Conservation (phyloP, 2,797 vertebrate species). For the Kryptolebias ocellatus region DNA sequence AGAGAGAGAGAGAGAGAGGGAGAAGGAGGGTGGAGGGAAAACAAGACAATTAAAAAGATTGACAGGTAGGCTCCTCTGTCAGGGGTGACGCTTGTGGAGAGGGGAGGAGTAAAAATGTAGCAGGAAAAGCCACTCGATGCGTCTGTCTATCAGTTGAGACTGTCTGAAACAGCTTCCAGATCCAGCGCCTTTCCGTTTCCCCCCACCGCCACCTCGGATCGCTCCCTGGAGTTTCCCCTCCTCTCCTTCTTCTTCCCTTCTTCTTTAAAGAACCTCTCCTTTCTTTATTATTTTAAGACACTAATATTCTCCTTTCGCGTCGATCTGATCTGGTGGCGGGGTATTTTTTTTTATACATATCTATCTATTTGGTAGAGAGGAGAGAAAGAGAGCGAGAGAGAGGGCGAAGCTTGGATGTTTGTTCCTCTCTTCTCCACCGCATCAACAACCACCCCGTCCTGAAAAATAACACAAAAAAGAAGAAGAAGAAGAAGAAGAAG, state of each 20-base stretch:
- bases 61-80: slow-evolving; percentile 98
- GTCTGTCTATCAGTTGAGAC: slow-evolving; percentile 99
- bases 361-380: too few relatives aligned
- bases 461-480: neutral
- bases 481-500: neutral
- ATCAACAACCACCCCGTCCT: slow-evolving; percentile 65
- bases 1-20: slow-evolving; percentile 21
- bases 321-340: slow-evolving; percentile 21
- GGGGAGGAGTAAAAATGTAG: slow-evolving; percentile 94
- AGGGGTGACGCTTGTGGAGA: slow-evolving; percentile 94
- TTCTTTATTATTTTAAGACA: slow-evolving; percentile 49
- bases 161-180: slow-evolving; percentile 95
- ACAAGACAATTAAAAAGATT: slow-evolving; percentile 99
- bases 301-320: slow-evolving; percentile 80
- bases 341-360: slow-evolving; percentile 22
- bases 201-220: slow-evolving; percentile 81
- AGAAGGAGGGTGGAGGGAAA: slow-evolving; percentile 68
- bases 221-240: slow-evolving; percentile 87
- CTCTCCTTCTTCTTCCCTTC: slow-evolving; percentile 6
- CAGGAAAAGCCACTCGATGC: slow-evolving; percentile 98
- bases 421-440: slow-evolving; percentile 67
- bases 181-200: slow-evolving; percentile 91
- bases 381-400: slow-evolving; percentile 2
- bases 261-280: neutral
- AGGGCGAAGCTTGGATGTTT: slow-evolving; percentile 85